Conservation (phyloP, 2,113 vertebrate species). For the Gallinago paraguaiae region DNA sequence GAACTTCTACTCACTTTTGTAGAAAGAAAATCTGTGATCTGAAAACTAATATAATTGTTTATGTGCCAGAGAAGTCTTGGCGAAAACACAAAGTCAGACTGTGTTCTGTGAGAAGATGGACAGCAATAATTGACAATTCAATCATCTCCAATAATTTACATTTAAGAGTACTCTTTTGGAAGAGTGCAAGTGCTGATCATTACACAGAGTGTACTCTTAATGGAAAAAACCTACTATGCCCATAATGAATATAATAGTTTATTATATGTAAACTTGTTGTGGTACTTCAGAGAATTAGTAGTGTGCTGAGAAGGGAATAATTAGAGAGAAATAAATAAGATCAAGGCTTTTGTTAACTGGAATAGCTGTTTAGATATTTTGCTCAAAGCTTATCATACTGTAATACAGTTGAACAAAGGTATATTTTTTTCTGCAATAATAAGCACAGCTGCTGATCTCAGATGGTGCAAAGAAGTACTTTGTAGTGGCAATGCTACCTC, state of each 20-base stretch:
- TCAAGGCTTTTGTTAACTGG: neutral
- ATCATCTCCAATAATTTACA: neutral
- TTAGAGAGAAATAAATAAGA: neutral
- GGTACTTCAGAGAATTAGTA: neutral
- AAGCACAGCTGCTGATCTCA: neutral
- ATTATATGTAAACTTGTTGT: neutral
- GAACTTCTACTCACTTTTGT: neutral
- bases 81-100: neutral
- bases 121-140: neutral
- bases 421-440: neutral
- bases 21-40: neutral
- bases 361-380: neutral
- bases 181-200: neutral
- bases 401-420: neutral
- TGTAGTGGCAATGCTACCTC: fast-evolving
- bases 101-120: neutral
- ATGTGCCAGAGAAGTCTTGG: neutral
- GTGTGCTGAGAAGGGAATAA: neutral
- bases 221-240: neutral
- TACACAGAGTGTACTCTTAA: neutral
- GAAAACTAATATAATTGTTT: neutral
- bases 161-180: neutral
- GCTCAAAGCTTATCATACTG: neutral
- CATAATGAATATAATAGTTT: neutral
- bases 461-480: neutral